Conservation (phyloP, 2,888 invertebrate genomes). For the Hylaea fasciaria region DNA sequence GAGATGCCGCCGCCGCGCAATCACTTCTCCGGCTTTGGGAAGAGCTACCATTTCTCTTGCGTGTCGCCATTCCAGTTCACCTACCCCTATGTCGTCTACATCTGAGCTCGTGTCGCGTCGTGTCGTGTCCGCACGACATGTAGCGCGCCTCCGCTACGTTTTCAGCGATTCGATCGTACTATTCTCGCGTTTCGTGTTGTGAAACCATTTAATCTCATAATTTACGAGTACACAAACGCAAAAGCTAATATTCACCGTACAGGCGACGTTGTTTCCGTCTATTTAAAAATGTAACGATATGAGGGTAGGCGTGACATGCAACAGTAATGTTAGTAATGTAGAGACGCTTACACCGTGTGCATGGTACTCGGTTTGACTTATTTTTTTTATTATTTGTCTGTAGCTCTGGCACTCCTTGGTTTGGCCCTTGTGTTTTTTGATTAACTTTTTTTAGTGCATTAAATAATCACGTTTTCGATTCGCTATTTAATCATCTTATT, state of each 20-base stretch:
- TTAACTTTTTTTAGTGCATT: conserved; percentile 50
- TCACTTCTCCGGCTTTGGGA: conserved; percentile 82
- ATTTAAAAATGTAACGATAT: conserved; percentile 33
- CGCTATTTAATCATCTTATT: conserved; percentile 39
- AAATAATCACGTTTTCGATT: conserved; percentile 50
- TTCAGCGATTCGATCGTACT: conserved; percentile 27
- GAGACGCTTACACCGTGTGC: conserved; percentile 74
- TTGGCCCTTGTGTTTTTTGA: conserved; percentile 77
- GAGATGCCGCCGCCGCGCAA: conserved; percentile 79
- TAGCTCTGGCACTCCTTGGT: conserved; percentile 83
- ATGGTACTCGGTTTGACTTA: conserved; percentile 70
- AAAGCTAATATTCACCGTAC: conserved; percentile 27
- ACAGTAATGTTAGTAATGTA: conserved; percentile 67
- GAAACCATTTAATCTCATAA: conserved; percentile 32
- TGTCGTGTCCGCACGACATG: conserved; percentile 4
- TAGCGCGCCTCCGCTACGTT: conserved; percentile 19
- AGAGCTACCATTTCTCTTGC: conserved; percentile 83
- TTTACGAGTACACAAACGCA: conserved; percentile 27
- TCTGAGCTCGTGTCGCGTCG: conserved; percentile 54
- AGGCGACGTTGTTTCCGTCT: conserved; percentile 26
- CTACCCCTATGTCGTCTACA: conserved; percentile 80
- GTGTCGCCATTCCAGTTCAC: conserved; percentile 82
- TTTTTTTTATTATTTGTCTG: conserved; percentile 63
- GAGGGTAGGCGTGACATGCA: conserved; percentile 55
- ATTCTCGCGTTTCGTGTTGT: conserved; percentile 35